Percentiles rank a stretch among this genome's conserved stretches.
Evolutionary conservation across 2,797 vertebrate genomes (phyloP).

Genomic region (Gobio occitaniae): DNA sequence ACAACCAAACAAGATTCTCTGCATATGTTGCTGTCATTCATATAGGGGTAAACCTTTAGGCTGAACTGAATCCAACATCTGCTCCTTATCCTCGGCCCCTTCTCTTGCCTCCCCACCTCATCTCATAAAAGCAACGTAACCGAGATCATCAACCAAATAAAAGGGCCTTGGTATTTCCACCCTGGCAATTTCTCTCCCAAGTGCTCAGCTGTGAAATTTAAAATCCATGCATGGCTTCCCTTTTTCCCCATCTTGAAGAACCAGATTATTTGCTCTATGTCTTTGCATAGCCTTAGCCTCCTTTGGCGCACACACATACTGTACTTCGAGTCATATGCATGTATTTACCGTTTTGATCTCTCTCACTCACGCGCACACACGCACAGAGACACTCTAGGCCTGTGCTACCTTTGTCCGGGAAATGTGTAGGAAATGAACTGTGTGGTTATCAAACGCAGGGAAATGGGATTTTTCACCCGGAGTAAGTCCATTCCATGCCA

Average conservation of each 20-base stretch:
- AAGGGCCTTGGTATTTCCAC: slow-evolving; percentile 67
- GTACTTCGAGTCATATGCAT: slow-evolving; percentile 20
- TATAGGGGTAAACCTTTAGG: slow-evolving; percentile 57
- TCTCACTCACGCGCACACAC: slow-evolving; percentile 35
- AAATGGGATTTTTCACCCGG: slow-evolving; percentile 76
- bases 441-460: slow-evolving; percentile 72
- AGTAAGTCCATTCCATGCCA: slow-evolving; percentile 50
- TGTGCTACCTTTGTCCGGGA: slow-evolving; percentile 71
- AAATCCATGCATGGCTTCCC: slow-evolving; percentile 80
- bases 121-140: slow-evolving; percentile 68
- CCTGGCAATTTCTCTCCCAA: slow-evolving; percentile 77
- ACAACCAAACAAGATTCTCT: slow-evolving; percentile 60
- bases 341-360: slow-evolving; percentile 34
- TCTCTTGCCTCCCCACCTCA: slow-evolving; percentile 54
- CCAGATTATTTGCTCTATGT: slow-evolving; percentile 58
- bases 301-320: slow-evolving; percentile 48
- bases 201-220: slow-evolving; percentile 85
- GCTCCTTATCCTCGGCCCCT: slow-evolving; percentile 56
- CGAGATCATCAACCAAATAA: slow-evolving; percentile 75
- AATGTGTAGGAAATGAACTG: slow-evolving; percentile 78
- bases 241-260: slow-evolving; percentile 56
- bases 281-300: slow-evolving; percentile 56
- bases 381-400: slow-evolving; percentile 23
- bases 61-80: slow-evolving; percentile 56
- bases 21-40: slow-evolving; percentile 75